Base-by-base conservation (phyloP, 2,797 vertebrate species). In the Molossus alvarezi region DNA sequence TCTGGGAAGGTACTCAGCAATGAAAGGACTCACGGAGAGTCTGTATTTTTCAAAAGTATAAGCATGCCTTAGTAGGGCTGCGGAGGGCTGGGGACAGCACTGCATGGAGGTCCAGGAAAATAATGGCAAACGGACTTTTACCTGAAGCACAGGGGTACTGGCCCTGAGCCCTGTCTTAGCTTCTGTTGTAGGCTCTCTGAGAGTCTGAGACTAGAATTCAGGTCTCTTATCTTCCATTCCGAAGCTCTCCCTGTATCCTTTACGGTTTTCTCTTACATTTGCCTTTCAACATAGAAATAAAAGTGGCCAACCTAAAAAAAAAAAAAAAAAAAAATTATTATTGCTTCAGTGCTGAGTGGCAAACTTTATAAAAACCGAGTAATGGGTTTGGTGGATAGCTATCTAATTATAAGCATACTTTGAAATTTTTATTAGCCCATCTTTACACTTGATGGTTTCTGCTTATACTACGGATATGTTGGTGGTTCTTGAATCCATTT, bases 371-470 rank as follows among this genome's bases (percentile, higher is more conserved):
- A 90, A 75, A 91, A 67, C 5, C 45, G 73, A 80, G 53, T 71
- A 82, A 93, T 88, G 91, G 65, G 53, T 33, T 91, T 81, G 55
- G 62, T 71, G 79, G 64, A 20, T 41, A 94, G 83, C 76, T 91
- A 51, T 51, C 79, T 96, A 86, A 88, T 97, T 96, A 87, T 27
- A 97, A 73, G 87, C 93, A 90, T 90, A 53, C 62, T 73, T 97
- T 97, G 88, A 88, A 91, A 67, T 65, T 97, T 96, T 96, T 95
- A 97, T 85, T 71, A 95, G 57, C 15, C 51, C 60, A 6, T 96
- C 91, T 93, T 80, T 91, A 73, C 87, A 76, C 57, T 77, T 0
- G 11, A 27, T 62, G 92, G 85, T 48, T 91, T 90, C 81, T 93
- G 27, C 77, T 94, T 97, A n/a, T n/a, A 88, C 79, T 96, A 91